Conservation (phyloP, 2,113 vertebrate species). For the Pteropus alecto region DNA sequence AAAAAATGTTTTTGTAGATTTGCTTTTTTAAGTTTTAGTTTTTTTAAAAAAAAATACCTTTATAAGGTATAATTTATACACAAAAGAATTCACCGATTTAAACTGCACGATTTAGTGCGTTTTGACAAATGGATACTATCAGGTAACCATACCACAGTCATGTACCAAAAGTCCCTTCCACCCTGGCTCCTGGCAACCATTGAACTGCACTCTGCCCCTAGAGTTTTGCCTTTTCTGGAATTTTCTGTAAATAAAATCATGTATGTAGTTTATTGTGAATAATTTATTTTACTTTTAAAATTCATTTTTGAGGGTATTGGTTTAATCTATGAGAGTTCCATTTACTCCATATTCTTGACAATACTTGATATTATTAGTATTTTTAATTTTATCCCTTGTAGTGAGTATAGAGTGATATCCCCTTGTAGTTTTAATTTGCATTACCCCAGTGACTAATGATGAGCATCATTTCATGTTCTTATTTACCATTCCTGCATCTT, state of each 20-base stretch:
- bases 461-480: background rate
- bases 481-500: background rate
- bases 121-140: background rate
- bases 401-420: background rate
- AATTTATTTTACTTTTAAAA: conserved; percentile 28
- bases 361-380: background rate
- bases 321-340: background rate
- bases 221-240: background rate
- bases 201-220: background rate
- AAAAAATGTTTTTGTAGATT: conserved; percentile 35
- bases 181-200: background rate
- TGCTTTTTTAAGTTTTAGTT: background rate
- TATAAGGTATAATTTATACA: background rate
- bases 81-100: background rate
- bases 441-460: background rate
- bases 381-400: background rate
- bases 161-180: background rate
- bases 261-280: background rate
- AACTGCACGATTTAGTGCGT: background rate
- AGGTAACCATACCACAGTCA: background rate
- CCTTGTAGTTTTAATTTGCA: background rate
- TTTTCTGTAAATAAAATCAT: background rate
- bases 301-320: conserved; percentile 1
- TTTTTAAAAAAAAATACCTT: background rate
- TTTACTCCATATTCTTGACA: background rate